phyloP scores from a whole-genome alignment of 1,140 invertebrate genomes.

The Zaprionus africanus region DNA sequence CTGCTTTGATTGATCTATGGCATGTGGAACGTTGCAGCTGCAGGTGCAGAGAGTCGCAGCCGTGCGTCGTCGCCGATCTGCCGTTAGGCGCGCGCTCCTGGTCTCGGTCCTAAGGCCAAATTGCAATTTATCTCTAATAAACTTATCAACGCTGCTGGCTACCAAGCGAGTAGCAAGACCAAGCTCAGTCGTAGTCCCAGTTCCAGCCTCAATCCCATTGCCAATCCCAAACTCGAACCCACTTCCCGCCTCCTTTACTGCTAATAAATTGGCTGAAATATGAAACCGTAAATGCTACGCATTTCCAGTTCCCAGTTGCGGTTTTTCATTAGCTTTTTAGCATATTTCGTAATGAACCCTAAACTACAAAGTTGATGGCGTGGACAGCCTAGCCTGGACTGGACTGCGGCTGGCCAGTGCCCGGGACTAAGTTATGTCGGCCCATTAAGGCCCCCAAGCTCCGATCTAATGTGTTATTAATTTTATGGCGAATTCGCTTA shows the following conservation, averaged over 20 bases:
- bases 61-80: slow-evolving; percentile 37
- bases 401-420: background rate
- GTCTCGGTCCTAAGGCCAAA: slow-evolving; percentile 51
- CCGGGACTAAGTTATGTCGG: slow-evolving; percentile 65
- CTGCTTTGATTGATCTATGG: slow-evolving; percentile 82
- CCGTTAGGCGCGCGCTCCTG: slow-evolving; percentile 20
- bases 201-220: slow-evolving; percentile 10
- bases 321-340: slow-evolving; percentile 78
- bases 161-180: slow-evolving; percentile 24
- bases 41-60: slow-evolving; percentile 44
- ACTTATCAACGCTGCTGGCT: slow-evolving; percentile 79
- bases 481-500: slow-evolving; percentile 74
- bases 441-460: slow-evolving; percentile 34
- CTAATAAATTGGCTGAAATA: slow-evolving; percentile 77
- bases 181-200: background rate
- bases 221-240: too few relatives aligned
- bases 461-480: slow-evolving; percentile 81
- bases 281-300: slow-evolving; percentile 72
- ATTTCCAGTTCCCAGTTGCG: slow-evolving; percentile 30
- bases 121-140: slow-evolving; percentile 83
- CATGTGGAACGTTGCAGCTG: slow-evolving; percentile 68
- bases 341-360: slow-evolving; percentile 62
- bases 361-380: slow-evolving; percentile 75
- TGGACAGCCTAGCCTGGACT: background rate
- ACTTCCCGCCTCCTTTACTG: background rate